Base-by-base conservation (phyloP, 1,140 invertebrate species). In the Fopius arisanus region DNA sequence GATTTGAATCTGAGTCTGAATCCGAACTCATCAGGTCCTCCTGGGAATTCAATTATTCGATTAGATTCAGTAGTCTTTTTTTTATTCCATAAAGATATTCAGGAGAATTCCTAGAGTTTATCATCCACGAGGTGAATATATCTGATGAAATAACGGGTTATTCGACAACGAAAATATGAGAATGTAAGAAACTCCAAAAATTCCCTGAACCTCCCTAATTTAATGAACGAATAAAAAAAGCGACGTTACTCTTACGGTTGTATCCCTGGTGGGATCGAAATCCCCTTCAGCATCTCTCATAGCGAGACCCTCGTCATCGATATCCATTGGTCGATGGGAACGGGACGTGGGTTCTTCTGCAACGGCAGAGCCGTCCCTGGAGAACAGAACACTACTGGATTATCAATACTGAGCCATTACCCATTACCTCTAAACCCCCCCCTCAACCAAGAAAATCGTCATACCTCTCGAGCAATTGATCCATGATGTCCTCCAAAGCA, bases 401-500 rank as follows among this genome's bases (percentile, higher is more conserved):
- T 86, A 86, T 88, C 84, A 86, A 83, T 78, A 84, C 80, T 79
- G 83, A 69, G 80, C 28, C 19, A 31, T 7, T n/a, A n/a, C 29
- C 7, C 29, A 31, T 4, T 7, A 3, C 29, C 29, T 7, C 29
- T 7, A 3, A 3, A 3, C 29, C 29, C 29, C 29, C 29, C 9
- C 12, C 33, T 12, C 33, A 2, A 37, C 33, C 33, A 37, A 37
- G 33, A 37, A 37, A 37, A 37, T 37, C 33, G 33, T 37, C 33
- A 37, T 88, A 88, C 82, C 90, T 89, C 75, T 93, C 91, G 1
- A 94, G 83, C 51, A 94, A 83, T 41, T 92, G 91, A 81, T 93
- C 92, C 88, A 94, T 91, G 7, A 94, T 92, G 77, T 93, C 91
- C 62, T 93, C 92, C 9, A 94, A 82, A 1, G 88, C 89, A 23